Evolutionary conservation across 2,797 vertebrate species (phyloP).

Genomic region (Poecile montanus): DNA sequence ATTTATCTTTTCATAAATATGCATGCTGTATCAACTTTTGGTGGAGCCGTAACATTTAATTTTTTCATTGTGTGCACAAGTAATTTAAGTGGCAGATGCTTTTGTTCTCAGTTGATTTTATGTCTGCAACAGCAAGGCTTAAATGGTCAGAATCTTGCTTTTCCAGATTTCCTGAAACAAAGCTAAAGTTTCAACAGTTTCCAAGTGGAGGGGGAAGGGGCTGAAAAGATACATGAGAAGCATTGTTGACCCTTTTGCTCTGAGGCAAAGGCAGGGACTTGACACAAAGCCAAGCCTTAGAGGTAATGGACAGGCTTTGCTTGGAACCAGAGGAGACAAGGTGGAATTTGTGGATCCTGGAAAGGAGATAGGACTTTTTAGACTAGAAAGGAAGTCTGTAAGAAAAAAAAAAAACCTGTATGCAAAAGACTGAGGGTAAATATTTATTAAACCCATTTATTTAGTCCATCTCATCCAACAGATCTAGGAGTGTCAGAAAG

Average conservation of each 20-base stretch:
- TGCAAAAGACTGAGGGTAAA: background rate
- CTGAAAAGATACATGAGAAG: background rate
- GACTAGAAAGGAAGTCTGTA: background rate
- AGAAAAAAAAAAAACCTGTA: background rate
- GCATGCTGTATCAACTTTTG: background rate
- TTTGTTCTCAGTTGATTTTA: conserved; percentile 4
- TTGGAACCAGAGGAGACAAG: background rate
- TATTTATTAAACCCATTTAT: background rate
- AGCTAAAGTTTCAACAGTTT: background rate
- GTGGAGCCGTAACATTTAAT: background rate
- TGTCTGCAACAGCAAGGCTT: background rate
- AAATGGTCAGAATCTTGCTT: background rate
- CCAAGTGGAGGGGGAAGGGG: background rate
- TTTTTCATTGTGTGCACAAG: background rate
- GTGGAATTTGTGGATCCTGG: background rate
- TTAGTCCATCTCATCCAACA: background rate
- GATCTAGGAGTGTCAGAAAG: background rate
- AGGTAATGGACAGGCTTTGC: background rate
- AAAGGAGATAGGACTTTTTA: background rate
- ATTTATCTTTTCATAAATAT: conserved; percentile 60
- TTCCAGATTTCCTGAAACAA: background rate
- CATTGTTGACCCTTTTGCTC: background rate
- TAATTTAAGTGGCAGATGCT: background rate
- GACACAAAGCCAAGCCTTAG: background rate
- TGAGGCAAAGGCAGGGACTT: background rate